These are phyloP conservation scores for Egretta garzetta DNA, from an alignment of 2,113 vertebrate genomes.

Conservation along the genomic window DNA sequence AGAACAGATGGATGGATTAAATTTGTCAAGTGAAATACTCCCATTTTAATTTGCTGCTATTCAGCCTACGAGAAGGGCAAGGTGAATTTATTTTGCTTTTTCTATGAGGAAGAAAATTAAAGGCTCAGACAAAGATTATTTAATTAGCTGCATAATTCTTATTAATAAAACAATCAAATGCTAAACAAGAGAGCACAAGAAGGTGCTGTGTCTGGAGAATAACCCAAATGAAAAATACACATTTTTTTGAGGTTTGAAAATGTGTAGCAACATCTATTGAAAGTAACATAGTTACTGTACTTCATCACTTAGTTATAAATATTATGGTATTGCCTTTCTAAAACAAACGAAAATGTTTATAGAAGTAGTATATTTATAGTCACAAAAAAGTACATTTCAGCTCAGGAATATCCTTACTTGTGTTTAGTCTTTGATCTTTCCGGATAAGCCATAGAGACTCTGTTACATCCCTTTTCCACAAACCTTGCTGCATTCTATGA, in stretches of 20 bases:
- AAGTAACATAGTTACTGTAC: background rate
- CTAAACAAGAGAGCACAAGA: background rate
- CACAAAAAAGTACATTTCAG: background rate
- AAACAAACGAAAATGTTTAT: background rate
- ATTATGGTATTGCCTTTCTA: background rate
- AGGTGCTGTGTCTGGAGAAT: background rate
- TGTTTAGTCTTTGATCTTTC: background rate
- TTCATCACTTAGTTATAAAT: background rate
- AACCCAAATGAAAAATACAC: background rate
- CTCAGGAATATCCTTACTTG: background rate
- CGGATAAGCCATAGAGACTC: background rate
- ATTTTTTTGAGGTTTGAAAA: background rate
- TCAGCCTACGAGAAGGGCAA: background rate
- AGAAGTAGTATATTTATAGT: background rate
- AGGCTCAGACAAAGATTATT: background rate
- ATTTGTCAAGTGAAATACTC: background rate
- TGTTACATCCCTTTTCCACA: background rate
- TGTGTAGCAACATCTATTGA: background rate
- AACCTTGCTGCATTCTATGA: background rate
- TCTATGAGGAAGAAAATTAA: background rate
- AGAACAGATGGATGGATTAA: conserved; percentile 6
- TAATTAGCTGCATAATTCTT: background rate
- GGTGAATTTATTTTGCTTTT: background rate
- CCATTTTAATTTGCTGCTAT: background rate
- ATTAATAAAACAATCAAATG: background rate